Evolutionary conservation across 2,113 vertebrate genomes (phyloP).

Genomic region (Oceanodroma tethys): DNA sequence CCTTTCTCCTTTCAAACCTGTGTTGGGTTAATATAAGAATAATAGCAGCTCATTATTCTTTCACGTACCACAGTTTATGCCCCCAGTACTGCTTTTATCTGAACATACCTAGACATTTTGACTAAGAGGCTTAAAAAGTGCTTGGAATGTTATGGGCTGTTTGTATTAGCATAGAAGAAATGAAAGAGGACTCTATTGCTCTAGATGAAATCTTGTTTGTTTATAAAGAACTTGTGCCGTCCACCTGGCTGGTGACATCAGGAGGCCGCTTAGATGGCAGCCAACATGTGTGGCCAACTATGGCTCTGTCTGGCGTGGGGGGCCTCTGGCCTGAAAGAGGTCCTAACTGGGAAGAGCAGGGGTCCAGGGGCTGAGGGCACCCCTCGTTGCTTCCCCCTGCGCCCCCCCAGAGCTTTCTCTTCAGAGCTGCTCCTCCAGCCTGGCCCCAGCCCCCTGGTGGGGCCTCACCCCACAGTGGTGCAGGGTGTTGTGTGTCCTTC

Average conservation of each 20-base stretch:
- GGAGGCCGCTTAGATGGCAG: fast-evolving
- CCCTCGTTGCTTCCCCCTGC: not conserved
- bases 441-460: not conserved
- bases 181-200: not conserved
- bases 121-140: not conserved
- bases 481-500: not conserved
- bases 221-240: not conserved
- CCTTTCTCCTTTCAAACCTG: not conserved
- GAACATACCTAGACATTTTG: not conserved
- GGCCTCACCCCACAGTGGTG: not conserved
- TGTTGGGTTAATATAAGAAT: not conserved
- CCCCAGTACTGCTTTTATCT: not conserved
- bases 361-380: fast-evolving
- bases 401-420: not conserved
- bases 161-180: not conserved
- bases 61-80: not conserved
- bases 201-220: not conserved
- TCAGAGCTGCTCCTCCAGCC: not conserved
- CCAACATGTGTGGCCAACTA: not conserved
- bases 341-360: not conserved
- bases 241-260: not conserved
- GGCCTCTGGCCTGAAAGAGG: not conserved
- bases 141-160: not conserved
- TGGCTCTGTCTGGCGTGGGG: not conserved
- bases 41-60: not conserved